Conservation (phyloP, 2,113 vertebrate species). For the Notothenia coriiceps region DNA sequence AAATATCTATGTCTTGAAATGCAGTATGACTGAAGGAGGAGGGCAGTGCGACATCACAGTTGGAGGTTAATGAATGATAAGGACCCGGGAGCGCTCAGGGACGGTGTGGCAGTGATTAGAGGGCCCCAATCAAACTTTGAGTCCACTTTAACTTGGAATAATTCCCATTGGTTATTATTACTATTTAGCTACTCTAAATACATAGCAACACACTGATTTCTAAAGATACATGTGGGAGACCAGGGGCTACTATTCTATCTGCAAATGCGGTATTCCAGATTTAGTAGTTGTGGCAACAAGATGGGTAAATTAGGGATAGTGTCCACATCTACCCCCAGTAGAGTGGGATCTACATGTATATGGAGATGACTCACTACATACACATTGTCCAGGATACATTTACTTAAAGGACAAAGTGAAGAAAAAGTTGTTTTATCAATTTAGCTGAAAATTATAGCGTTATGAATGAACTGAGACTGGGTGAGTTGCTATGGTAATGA, state of each 20-base stretch:
- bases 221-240: conserved; percentile 20
- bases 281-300: background rate
- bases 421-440: background rate
- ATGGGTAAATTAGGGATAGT: conserved; percentile 4
- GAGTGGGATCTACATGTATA: no score
- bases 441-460: background rate
- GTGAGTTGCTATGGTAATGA: background rate
- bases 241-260: background rate
- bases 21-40: conserved; percentile 73
- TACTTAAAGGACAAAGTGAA: background rate
- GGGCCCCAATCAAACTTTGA: conserved; percentile 65
- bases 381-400: background rate
- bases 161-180: conserved; percentile 50
- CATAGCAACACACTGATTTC: conserved; percentile 4
- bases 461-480: background rate
- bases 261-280: background rate
- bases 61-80: conserved; percentile 93
- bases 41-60: conserved; percentile 62
- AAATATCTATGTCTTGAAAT: conserved; percentile 78
- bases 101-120: conserved; percentile 74
- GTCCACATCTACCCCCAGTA: background rate
- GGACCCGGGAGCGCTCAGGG: conserved; percentile 77
- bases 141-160: conserved; percentile 62
- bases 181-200: conserved; percentile 20
- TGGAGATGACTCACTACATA: background rate